Conservation (phyloP, 2,113 vertebrate genomes). For the Calypte anna region DNA sequence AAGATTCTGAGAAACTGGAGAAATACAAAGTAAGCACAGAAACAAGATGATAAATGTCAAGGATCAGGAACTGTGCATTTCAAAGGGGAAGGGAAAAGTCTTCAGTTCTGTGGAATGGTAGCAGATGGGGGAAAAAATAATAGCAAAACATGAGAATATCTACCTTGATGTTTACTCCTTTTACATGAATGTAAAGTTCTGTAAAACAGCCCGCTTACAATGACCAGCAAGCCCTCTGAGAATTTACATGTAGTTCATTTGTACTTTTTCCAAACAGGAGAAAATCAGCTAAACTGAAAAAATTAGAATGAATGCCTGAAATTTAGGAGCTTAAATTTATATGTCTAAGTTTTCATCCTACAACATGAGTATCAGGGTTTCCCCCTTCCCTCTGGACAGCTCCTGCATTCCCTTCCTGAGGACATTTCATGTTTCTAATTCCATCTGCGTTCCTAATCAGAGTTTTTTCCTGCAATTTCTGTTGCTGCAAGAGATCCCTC, state of each 20-base stretch:
- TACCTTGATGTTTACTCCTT: background rate
- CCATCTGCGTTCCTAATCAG: background rate
- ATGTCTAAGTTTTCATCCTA: background rate
- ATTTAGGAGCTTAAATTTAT: background rate
- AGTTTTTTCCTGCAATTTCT: background rate
- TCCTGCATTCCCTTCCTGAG: background rate
- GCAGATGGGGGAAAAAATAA: background rate
- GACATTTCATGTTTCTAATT: background rate
- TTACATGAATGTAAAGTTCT: background rate
- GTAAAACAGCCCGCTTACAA: background rate
- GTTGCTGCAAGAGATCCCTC: background rate
- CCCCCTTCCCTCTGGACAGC: background rate
- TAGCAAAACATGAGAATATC: background rate
- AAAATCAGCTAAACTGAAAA: background rate
- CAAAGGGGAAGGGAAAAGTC: background rate
- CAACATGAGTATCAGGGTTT: background rate
- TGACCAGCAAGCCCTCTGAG: background rate
- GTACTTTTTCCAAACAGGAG: background rate
- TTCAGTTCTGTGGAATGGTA: background rate
- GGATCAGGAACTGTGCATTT: background rate
- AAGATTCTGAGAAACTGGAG: background rate
- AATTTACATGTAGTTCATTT: background rate
- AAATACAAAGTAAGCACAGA: background rate
- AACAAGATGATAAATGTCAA: background rate
- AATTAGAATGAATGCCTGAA: background rate